phyloP scores from a whole-genome alignment of 2,888 invertebrate species.

The Pristionchus arcanus region DNA sequence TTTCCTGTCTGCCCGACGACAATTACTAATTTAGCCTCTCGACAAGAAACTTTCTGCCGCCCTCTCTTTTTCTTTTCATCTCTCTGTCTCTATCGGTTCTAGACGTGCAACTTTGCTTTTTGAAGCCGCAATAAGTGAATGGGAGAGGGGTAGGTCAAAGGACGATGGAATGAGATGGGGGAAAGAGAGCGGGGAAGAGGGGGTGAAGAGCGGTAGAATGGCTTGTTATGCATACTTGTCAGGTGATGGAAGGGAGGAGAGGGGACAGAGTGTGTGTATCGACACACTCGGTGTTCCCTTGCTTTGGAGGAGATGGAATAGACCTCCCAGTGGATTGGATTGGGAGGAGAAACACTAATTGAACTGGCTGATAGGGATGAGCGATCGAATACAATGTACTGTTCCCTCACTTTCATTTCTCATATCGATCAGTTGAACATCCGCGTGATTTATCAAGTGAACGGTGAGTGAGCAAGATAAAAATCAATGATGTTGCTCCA shows the following conservation, averaged over 20 bases:
- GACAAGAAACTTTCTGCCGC: not conserved
- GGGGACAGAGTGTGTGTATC: slow-evolving; percentile 30
- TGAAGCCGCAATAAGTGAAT: not conserved
- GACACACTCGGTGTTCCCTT: not conserved
- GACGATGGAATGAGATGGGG: not conserved
- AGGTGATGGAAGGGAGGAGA: slow-evolving; percentile 27
- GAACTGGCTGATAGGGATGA: not conserved
- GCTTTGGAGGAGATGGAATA: not conserved
- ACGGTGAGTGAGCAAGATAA: not conserved
- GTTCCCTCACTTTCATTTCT: not conserved
- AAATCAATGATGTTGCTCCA: slow-evolving; percentile 31
- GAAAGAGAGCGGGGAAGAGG: no score
- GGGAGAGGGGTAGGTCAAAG: slow-evolving; percentile 28
- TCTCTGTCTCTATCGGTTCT: not conserved
- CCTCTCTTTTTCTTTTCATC: no score
- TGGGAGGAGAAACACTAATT: not conserved
- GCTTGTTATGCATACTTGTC: slow-evolving; percentile 48
- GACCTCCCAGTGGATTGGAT: not conserved
- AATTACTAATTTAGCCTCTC: slow-evolving; percentile 25
- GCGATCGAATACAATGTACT: not conserved
- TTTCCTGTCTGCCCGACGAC: not conserved
- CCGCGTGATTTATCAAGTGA: not conserved
- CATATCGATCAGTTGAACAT: not conserved
- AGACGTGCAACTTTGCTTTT: not conserved
- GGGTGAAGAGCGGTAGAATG: slow-evolving; percentile 33